A percentile compares a stretch with the other conserved stretches of the same genome.
These are phyloP conservation scores for Pomphorhynchus laevis DNA, from an alignment of 1,140 invertebrate species.

Conservation along the genomic window DNA sequence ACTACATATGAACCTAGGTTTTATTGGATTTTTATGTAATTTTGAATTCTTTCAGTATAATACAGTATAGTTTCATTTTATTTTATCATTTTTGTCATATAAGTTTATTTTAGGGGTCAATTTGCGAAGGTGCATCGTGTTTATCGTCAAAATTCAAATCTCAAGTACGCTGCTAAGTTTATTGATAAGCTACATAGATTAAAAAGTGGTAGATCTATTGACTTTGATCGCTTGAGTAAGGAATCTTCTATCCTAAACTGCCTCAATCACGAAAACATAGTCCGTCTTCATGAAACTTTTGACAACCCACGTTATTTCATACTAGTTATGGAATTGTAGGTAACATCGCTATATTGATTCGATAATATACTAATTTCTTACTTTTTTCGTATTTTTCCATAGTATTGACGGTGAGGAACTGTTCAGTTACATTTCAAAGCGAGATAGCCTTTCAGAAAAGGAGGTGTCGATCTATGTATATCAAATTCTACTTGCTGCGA, in stretches of 20 bases:
- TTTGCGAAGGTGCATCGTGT: conserved; percentile 63
- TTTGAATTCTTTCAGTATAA: too few species aligned
- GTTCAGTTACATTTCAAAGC: conserved; percentile 25
- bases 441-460: conserved; percentile 23
- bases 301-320: conserved; percentile 23
- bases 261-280: conserved; percentile 24
- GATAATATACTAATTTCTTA: neutral
- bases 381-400: conserved; percentile 11
- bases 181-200: conserved; percentile 39
- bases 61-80: too few species aligned
- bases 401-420: conserved; percentile 26
- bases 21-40: too few species aligned
- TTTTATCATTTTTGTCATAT: too few species aligned
- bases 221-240: conserved; percentile 19
- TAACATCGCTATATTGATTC: conserved; percentile 5
- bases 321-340: conserved; percentile 26
- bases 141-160: conserved; percentile 38
- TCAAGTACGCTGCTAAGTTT: conserved; percentile 67
- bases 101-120: conserved; percentile 51
- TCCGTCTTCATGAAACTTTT: conserved; percentile 25
- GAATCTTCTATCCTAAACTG: conserved; percentile 24
- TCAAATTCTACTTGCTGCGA: conserved; percentile 24
- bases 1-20: too few species aligned
- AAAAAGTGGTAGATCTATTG: conserved; percentile 14
- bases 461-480: conserved; percentile 24